Evolutionary conservation across 2,113 vertebrate genomes (phyloP).

Genomic region (Sebastes fasciatus): DNA sequence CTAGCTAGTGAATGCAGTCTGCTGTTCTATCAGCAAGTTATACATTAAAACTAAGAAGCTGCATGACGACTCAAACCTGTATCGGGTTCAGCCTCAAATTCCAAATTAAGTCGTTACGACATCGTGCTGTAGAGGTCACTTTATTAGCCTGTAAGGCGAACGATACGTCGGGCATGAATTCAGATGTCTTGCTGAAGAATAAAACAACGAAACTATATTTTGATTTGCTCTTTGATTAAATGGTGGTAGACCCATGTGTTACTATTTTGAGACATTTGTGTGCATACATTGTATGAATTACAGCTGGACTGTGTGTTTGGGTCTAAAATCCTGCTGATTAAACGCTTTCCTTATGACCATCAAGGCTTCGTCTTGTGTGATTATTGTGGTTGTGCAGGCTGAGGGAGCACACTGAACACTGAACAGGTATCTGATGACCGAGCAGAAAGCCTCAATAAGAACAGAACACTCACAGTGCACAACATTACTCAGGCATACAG

Average conservation of each 20-base stretch:
- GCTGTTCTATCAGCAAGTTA: constrained; percentile 4
- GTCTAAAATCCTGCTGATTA: constrained; percentile 56
- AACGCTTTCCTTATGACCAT: constrained; percentile 53
- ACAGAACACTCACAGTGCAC: too few species aligned
- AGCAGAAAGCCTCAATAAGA: background rate
- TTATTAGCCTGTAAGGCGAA: constrained; percentile 10
- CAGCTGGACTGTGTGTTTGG: constrained; percentile 52
- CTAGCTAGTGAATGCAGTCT: constrained; percentile 48
- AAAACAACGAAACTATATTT: constrained; percentile 19
- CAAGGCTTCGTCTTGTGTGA: constrained; percentile 1
- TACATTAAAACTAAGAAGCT: constrained; percentile 43
- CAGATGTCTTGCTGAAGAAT: constrained; percentile 25
- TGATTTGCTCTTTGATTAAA: constrained; percentile 33
- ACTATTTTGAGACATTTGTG: constrained; percentile 35
- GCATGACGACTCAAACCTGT: constrained; percentile 50
- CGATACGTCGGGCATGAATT: constrained; percentile 26
- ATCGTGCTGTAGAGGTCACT: background rate
- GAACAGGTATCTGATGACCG: too few species aligned
- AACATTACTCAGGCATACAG: too few species aligned
- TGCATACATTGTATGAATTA: constrained; percentile 35
- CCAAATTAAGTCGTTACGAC: background rate
- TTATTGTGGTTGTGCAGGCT: background rate
- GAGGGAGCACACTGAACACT: background rate
- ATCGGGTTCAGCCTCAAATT: constrained; percentile 15
- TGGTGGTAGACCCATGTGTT: constrained; percentile 20